Percentiles rank a stretch among this genome's conserved stretches.
Conservation (phyloP, 2,113 vertebrate species). For the Sinocyclocheilus maitianheensis region DNA sequence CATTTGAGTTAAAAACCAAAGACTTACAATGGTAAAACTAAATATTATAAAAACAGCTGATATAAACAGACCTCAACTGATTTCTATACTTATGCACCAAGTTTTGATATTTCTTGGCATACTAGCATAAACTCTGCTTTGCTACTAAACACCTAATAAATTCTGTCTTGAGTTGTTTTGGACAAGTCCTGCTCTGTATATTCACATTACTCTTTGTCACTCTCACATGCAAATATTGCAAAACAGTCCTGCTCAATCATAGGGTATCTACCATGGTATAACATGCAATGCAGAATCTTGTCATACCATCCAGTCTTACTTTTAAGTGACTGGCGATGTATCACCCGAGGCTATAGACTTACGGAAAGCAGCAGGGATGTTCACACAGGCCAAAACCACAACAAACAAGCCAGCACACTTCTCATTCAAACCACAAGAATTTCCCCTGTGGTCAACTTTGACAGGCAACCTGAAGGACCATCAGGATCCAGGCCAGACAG, state of each 20-base stretch:
- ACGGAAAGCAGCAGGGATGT: constrained; percentile 13
- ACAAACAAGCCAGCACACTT: constrained; percentile 34
- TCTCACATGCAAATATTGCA: not conserved
- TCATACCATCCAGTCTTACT: not conserved
- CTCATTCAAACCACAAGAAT: constrained; percentile 54
- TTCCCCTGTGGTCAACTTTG: constrained; percentile 62
- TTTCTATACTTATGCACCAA: not conserved
- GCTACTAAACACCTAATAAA: not conserved
- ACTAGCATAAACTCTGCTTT: not conserved
- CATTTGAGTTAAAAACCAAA: not conserved
- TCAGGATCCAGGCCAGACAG: constrained; percentile 55
- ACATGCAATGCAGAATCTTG: not conserved
- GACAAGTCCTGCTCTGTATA: not conserved
- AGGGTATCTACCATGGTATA: not conserved
- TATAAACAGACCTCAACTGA: not conserved
- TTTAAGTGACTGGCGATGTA: not conserved
- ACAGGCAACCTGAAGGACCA: constrained; percentile 49
- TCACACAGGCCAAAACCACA: constrained; percentile 47
- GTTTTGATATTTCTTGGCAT: not conserved
- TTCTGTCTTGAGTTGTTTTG: not conserved
- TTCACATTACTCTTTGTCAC: not conserved
- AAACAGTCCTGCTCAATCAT: not conserved
- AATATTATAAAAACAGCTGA: not conserved
- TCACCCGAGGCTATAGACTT: not conserved
- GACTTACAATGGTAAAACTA: not conserved